Conservation (phyloP, 1,140 invertebrate genomes). For the Drosophila tropicalis region DNA sequence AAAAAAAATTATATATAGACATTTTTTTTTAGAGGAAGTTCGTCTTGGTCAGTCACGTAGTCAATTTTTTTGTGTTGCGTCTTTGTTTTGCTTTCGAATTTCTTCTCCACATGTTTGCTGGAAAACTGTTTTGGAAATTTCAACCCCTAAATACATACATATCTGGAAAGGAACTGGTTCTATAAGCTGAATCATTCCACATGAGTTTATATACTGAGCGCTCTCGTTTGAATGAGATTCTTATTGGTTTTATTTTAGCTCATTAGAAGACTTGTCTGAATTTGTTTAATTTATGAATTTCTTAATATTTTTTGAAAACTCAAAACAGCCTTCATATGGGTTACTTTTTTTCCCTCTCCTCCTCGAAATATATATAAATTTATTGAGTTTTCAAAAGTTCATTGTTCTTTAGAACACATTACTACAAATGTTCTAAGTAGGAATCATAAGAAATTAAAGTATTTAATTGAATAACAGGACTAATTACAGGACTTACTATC, state of each 20-base stretch:
- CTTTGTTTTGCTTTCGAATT: slow-evolving; percentile 64
- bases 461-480: too few relatives aligned
- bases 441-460: background rate
- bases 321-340: slow-evolving; percentile 6
- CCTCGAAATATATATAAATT: slow-evolving; percentile 15
- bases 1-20: slow-evolving; percentile 21
- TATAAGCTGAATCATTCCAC: background rate
- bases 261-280: slow-evolving; percentile 35
- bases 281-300: slow-evolving; percentile 33
- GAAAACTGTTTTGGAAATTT: slow-evolving; percentile 23
- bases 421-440: background rate
- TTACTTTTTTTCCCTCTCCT: background rate
- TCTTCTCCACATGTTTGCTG: slow-evolving; percentile 36
- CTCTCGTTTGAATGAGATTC: slow-evolving; percentile 17
- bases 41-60: slow-evolving; percentile 66
- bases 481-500: too few relatives aligned
- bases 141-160: slow-evolving; percentile 50
- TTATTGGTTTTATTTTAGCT: slow-evolving; percentile 4
- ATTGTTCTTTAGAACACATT: background rate
- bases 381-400: slow-evolving; percentile 6
- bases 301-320: slow-evolving; percentile 17
- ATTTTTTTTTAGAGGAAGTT: slow-evolving; percentile 19
- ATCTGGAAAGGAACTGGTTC: slow-evolving; percentile 32
- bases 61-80: slow-evolving; percentile 49
- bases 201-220: background rate